phyloP scores from a whole-genome alignment of 1,140 invertebrate genomes.

The Condylostylus longicornis region DNA sequence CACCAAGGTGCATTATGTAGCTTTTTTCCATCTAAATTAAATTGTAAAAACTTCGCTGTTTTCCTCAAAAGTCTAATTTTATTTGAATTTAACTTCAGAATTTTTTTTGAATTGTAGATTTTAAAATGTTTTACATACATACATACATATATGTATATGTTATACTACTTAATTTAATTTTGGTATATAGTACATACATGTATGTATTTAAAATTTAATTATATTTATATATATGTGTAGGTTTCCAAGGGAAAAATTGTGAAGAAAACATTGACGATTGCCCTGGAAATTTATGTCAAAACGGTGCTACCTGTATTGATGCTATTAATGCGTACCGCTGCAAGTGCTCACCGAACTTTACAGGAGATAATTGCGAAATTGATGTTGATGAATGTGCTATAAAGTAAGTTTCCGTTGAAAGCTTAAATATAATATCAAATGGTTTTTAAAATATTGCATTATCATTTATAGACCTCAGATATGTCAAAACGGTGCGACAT shows the following conservation, averaged over 20 bases:
- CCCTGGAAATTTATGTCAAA: conserved; percentile 74
- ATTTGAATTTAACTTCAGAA: too few species aligned
- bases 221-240: too few species aligned
- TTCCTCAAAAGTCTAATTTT: too few species aligned
- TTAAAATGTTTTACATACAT: too few species aligned
- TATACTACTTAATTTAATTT: too few species aligned
- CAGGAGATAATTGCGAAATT: conserved; percentile 63
- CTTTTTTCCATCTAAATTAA: too few species aligned
- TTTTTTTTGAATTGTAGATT: too few species aligned
- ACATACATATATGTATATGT: too few species aligned
- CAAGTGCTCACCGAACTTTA: conserved; percentile 73
- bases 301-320: conserved; percentile 80
- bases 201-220: too few species aligned
- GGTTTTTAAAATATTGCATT: conserved; percentile 1
- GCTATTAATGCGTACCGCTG: conserved; percentile 77
- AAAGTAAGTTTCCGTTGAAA: conserved; percentile 29
- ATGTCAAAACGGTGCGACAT: conserved; percentile 89
- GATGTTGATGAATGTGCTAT: conserved; percentile 70
- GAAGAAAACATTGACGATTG: conserved; percentile 86
- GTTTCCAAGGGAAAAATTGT: conserved; percentile 71
- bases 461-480: conserved; percentile 47
- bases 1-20: too few species aligned
- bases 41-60: too few species aligned
- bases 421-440: background rate
- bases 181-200: too few species aligned